Percentiles rank a stretch among this genome's conserved stretches.
Evolutionary conservation across 1,140 invertebrate species (phyloP).

Genomic region (Nymphalis io): DNA sequence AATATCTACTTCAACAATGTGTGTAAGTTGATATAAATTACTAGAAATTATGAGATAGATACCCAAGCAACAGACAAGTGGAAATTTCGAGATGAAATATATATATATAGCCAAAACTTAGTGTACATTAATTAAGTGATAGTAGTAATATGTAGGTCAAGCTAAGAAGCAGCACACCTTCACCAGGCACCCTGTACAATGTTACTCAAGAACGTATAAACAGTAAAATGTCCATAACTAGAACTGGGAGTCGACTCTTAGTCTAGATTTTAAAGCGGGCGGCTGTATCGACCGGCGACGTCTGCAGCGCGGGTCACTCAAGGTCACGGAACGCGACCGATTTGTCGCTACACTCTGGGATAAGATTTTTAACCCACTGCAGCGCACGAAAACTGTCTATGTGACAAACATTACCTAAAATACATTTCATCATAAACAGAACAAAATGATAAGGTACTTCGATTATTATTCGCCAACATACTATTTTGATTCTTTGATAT

Average conservation of each 20-base stretch:
- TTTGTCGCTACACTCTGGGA: background rate
- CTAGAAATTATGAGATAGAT: too few relatives aligned
- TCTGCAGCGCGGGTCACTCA: conserved; percentile 9
- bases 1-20: too few relatives aligned
- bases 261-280: background rate
- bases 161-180: background rate
- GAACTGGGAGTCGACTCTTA: background rate
- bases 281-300: conserved; percentile 3
- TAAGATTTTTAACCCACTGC: background rate
- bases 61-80: too few relatives aligned
- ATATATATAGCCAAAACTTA: too few relatives aligned
- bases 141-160: background rate
- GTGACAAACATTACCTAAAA: too few relatives aligned
- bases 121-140: too few relatives aligned
- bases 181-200: background rate
- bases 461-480: too few relatives aligned
- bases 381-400: background rate
- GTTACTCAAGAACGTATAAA: background rate
- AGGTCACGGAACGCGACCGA: conserved; percentile 3
- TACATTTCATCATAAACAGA: too few relatives aligned
- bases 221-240: conserved; percentile 3
- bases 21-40: too few relatives aligned
- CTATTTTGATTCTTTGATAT: too few relatives aligned
- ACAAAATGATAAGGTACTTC: too few relatives aligned
- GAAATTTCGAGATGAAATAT: too few relatives aligned